phyloP scores from a whole-genome alignment of 2,888 invertebrate species.

The Morpho achilles region DNA sequence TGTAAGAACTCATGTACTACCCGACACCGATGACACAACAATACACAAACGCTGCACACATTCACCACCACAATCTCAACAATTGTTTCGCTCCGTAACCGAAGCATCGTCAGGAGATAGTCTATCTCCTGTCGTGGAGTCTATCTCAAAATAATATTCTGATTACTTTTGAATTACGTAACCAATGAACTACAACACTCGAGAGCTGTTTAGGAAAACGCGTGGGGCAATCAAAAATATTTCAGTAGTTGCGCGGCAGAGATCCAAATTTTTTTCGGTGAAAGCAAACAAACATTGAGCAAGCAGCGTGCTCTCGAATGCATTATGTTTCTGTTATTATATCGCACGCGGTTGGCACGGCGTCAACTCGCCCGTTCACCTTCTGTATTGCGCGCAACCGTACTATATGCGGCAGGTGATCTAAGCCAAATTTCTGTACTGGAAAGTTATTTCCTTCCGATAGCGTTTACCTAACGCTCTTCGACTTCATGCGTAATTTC shows the following conservation, averaged over 20 bases:
- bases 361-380: conserved; percentile 64
- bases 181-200: no score
- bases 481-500: no score
- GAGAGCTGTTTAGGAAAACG: background rate
- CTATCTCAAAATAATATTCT: no score
- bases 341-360: conserved; percentile 58
- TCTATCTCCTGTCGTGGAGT: no score
- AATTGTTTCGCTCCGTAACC: no score
- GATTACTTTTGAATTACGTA: no score
- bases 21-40: no score
- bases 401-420: conserved; percentile 19
- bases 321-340: conserved; percentile 40
- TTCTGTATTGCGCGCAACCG: conserved; percentile 37
- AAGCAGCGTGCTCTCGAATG: conserved; percentile 28
- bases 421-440: conserved; percentile 9
- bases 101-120: no score
- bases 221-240: background rate
- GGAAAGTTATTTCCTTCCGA: conserved; percentile 17
- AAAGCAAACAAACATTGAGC: conserved; percentile 26
- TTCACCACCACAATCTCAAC: no score
- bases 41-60: no score
- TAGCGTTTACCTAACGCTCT: background rate
- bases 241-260: background rate
- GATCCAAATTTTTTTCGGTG: conserved; percentile 11
- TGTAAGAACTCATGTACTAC: no score